Evolutionary conservation across 2,113 vertebrate genomes (phyloP).

Genomic region (Indicator maculatus): DNA sequence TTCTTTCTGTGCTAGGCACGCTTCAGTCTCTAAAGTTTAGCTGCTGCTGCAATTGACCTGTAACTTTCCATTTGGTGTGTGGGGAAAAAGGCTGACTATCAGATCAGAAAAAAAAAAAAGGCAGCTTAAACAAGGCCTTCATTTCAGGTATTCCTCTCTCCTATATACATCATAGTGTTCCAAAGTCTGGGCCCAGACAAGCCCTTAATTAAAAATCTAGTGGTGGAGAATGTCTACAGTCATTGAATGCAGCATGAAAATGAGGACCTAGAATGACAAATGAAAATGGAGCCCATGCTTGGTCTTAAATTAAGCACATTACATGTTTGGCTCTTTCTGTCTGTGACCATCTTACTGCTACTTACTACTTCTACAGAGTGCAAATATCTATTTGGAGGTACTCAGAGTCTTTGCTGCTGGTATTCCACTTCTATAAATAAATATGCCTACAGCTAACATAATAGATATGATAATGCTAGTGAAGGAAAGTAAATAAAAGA

Average conservation of each 20-base stretch:
- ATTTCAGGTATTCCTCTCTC: neutral
- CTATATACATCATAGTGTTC: neutral
- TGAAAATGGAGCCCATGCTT: neutral
- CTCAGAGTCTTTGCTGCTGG: neutral
- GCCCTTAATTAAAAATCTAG: neutral
- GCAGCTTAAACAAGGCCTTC: neutral
- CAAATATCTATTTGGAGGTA: neutral
- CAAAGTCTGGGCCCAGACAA: neutral
- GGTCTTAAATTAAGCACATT: neutral
- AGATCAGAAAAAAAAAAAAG: neutral
- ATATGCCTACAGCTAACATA: neutral
- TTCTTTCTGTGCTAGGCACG: neutral
- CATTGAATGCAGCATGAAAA: neutral
- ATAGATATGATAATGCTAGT: neutral
- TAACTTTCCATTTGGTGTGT: neutral
- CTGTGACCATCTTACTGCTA: neutral
- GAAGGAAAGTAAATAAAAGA: neutral
- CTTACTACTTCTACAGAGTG: neutral
- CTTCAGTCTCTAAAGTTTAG: neutral
- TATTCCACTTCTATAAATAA: neutral
- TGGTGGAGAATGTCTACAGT: neutral
- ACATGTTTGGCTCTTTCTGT: neutral
- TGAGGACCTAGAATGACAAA: neutral
- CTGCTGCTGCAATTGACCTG: neutral
- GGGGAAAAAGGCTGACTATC: neutral